Conservation (phyloP, 2,797 vertebrate species). For the Poecilia picta region DNA sequence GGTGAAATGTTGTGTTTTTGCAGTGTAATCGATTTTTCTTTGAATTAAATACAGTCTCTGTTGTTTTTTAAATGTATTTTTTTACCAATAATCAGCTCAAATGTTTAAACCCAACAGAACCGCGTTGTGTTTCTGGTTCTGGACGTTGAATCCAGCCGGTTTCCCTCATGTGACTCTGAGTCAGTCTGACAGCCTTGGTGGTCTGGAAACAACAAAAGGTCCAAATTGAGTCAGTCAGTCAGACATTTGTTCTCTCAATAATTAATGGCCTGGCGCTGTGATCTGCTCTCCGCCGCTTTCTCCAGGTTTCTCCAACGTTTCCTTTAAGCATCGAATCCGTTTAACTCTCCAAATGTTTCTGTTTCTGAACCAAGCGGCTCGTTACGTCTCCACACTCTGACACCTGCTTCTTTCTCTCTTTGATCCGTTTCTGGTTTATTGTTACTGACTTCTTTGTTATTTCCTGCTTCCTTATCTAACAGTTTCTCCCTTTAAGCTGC, state of each 20-base stretch:
- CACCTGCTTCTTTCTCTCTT: not conserved
- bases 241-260: conserved; percentile 80
- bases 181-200: conserved; percentile 65
- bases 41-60: not conserved
- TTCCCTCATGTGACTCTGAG: conserved; percentile 34
- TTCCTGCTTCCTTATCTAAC: conserved; percentile 18
- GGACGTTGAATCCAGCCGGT: not conserved
- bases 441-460: conserved; percentile 7
- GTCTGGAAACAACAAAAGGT: conserved; percentile 71
- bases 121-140: not conserved
- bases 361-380: conserved; percentile 13
- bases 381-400: not conserved
- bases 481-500: conserved; percentile 17
- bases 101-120: not conserved
- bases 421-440: not conserved
- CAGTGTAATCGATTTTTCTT: not conserved
- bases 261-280: conserved; percentile 64
- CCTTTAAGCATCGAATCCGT: conserved; percentile 19
- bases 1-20: too few species aligned
- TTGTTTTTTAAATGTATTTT: not conserved
- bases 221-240: conserved; percentile 76
- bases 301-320: conserved; percentile 22
- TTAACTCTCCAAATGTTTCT: conserved; percentile 17
- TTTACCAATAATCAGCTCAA: not conserved
- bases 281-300: conserved; percentile 57